These are phyloP conservation scores for Olivierus martensii DNA, from an alignment of 1,140 invertebrate species.

Conservation along the genomic window DNA sequence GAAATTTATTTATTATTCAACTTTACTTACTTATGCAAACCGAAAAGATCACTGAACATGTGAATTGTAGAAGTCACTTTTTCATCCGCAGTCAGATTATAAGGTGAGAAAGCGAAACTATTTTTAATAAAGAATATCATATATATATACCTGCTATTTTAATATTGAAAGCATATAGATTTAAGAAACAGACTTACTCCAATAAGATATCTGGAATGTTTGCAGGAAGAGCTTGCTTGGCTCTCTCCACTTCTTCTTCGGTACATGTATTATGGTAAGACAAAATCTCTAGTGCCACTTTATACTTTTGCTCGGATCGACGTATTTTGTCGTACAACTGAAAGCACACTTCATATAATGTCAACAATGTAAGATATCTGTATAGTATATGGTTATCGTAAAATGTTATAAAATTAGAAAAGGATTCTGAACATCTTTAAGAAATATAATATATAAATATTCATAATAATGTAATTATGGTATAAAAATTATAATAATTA, in stretches of 20 bases:
- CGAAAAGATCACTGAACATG: slow-evolving; percentile 66
- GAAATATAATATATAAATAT: no score
- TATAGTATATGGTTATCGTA: background rate
- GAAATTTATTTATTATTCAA: no score
- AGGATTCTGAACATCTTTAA: background rate
- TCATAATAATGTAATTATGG: no score
- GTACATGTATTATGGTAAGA: slow-evolving; percentile 68
- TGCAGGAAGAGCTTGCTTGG: slow-evolving; percentile 25
- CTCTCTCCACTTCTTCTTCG: slow-evolving; percentile 47
- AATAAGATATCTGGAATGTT: slow-evolving; percentile 10
- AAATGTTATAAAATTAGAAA: background rate
- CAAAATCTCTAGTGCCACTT: slow-evolving; percentile 62
- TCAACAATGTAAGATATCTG: background rate
- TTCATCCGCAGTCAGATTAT: slow-evolving; percentile 46
- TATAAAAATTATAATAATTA: no score
- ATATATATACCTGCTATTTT: no score
- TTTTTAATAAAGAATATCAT: background rate
- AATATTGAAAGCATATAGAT: background rate
- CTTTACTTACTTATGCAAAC: slow-evolving; percentile 33
- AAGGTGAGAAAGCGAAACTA: slow-evolving; percentile 58
- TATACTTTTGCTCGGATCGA: slow-evolving; percentile 67
- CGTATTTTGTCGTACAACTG: slow-evolving; percentile 65
- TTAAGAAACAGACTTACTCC: slow-evolving; percentile 4
- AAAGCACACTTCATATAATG: slow-evolving; percentile 1
- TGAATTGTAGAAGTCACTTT: slow-evolving; percentile 53